Evolutionary conservation across 2,888 invertebrate species (phyloP), one percentile per base, ranked within the genome.

Genomic region (Hyles lineata): DNA sequence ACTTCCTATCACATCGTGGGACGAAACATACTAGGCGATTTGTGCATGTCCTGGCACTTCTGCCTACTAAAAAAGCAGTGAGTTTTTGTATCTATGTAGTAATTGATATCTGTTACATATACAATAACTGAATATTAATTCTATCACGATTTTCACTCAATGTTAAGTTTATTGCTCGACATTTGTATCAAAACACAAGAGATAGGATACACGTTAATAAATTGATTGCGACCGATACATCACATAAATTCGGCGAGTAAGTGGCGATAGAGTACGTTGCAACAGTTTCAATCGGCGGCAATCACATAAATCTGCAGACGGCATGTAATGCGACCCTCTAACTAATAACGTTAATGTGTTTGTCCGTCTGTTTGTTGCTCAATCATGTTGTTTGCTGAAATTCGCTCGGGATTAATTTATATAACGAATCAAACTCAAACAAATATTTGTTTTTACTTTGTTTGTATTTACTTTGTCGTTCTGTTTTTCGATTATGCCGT

Each of bases 341-440:
- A 67, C 67, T 67, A 67, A 67, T 67, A 50, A 67, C 50, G 50
- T 67, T 67, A 67, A 67, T 67, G 67, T 62, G 19, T 61, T 61
- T 61, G 29, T 63, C 21, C 43, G 43, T 63, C n/a, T 63, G 67
- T 67, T 67, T 67, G 67, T 67, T 67, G 15, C 23, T 23, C 67
- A 50, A 50, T 67, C 67, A 67, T 23, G 6, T 50, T 50, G 67
- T 50, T 67, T 67, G 43, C 7, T 7, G 55, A 55, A 35, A 62
- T 17, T 11, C 0, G n/a, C 55, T 55, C 32, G 9, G 35, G n/a
- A 62, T 62, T 62, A 62, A 62, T 62, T 62, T 61, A 61, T 29
- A 61, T 61, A 32, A 62, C 35, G 62, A 62, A 19, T 62, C n/a
- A 62, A 32, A 9, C 19, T 62, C 55, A 5, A 6, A 23, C 7